phyloP scores from a whole-genome alignment of 2,113 vertebrate species.

The Urocynchramus pylzowi region DNA sequence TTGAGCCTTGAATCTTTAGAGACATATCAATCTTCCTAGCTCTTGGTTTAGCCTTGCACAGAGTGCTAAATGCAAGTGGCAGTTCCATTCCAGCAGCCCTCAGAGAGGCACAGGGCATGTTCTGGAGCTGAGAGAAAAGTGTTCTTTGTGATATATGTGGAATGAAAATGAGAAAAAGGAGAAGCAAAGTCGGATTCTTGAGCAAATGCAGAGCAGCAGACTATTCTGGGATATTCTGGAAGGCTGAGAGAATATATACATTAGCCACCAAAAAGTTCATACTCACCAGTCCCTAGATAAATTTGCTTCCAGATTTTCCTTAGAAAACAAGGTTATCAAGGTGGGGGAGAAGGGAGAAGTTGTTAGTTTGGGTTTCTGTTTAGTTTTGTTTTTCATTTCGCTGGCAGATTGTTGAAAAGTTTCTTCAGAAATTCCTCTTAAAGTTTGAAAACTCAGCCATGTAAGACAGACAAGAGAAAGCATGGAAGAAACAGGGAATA shows the following conservation, averaged over 20 bases:
- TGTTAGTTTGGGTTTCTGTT: background rate
- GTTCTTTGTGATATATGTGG: background rate
- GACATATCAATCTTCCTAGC: background rate
- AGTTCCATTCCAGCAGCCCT: background rate
- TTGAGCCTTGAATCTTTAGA: background rate
- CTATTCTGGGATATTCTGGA: background rate
- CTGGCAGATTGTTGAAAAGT: background rate
- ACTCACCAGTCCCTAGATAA: background rate
- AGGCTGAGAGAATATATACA: background rate
- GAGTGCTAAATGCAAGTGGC: background rate
- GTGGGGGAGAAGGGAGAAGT: accelerated
- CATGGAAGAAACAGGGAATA: background rate
- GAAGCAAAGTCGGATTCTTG: background rate
- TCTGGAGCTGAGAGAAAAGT: background rate
- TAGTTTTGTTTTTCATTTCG: background rate
- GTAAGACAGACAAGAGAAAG: background rate
- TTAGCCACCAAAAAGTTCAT: background rate
- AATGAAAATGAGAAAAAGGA: background rate
- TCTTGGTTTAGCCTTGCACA: background rate
- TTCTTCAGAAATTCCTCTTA: background rate
- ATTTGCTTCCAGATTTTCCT: background rate
- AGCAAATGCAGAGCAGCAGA: background rate
- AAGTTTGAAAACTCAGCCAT: background rate
- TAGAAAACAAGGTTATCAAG: background rate
- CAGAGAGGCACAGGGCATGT: background rate